Percentiles rank a stretch among this genome's conserved stretches.
These are phyloP conservation scores for Psilanteris sp. DNA, from an alignment of 1,140 invertebrate genomes.

Conservation along the genomic window DNA sequence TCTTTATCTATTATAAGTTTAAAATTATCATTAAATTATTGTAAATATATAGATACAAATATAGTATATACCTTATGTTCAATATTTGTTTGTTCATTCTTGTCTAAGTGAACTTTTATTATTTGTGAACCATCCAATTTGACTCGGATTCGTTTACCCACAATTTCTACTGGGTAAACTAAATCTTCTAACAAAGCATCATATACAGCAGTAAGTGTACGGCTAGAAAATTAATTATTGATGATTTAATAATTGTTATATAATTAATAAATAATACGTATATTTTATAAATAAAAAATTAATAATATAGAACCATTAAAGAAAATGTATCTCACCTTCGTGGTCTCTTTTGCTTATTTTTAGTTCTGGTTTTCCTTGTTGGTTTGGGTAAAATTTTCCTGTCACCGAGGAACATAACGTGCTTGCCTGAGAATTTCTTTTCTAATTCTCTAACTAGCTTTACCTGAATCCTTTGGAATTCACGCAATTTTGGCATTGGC, in stretches of 20 bases:
- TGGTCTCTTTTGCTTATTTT: slow-evolving; percentile 98
- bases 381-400: slow-evolving; percentile 99
- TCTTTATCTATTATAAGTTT: too few species aligned
- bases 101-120: slow-evolving; percentile 99
- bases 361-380: slow-evolving; percentile 95
- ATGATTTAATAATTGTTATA: too few species aligned
- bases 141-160: slow-evolving; percentile 97
- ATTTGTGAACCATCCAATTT: slow-evolving; percentile 97
- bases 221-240: slow-evolving; percentile 82
- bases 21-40: too few species aligned
- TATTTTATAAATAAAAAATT: too few species aligned
- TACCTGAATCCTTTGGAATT: slow-evolving; percentile 98
- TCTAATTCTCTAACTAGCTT: slow-evolving; percentile 97
- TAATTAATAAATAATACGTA: too few species aligned
- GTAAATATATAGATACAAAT: slow-evolving; percentile 1
- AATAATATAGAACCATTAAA: too few species aligned
- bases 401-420: slow-evolving; percentile 99
- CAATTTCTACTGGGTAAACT: slow-evolving; percentile 99
- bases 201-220: slow-evolving; percentile 98
- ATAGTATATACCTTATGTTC: slow-evolving; percentile 94
- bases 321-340: slow-evolving; percentile 83
- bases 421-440: slow-evolving; percentile 99
- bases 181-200: slow-evolving; percentile 98
- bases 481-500: slow-evolving; percentile 97
- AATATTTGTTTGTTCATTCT: slow-evolving; percentile 98